Evolutionary conservation across 2,113 vertebrate genomes (phyloP).

Genomic region (Otus sunia): DNA sequence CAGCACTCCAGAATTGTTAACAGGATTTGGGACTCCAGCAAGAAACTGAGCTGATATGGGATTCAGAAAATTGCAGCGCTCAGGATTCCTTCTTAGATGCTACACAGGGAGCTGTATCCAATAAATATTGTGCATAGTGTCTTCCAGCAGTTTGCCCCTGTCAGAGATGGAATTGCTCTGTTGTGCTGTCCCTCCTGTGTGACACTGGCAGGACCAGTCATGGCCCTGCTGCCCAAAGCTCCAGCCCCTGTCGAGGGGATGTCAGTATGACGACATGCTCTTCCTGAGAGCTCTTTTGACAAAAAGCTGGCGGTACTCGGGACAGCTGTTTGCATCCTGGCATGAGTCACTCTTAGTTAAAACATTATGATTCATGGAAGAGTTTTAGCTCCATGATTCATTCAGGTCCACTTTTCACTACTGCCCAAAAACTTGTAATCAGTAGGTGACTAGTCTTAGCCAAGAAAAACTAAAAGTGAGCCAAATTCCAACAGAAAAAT

Average conservation of each 20-base stretch:
- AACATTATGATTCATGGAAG: conserved; percentile 9
- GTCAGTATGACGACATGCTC: fast-evolving
- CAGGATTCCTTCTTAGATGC: background rate
- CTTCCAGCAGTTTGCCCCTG: background rate
- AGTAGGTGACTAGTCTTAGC: background rate
- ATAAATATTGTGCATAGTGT: background rate
- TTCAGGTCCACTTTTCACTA: background rate
- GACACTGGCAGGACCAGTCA: background rate
- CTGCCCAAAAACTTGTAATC: background rate
- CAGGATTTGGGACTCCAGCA: background rate
- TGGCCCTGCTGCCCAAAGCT: background rate
- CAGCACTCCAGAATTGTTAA: background rate
- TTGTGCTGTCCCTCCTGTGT: background rate
- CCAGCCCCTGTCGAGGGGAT: background rate
- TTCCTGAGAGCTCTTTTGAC: background rate
- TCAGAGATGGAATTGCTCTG: background rate
- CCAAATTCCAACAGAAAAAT: background rate
- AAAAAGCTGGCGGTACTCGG: background rate
- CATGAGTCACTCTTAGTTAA: conserved; percentile 47
- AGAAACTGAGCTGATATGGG: background rate
- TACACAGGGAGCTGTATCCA: background rate
- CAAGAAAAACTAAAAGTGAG: background rate
- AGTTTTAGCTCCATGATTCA: conserved; percentile 50
- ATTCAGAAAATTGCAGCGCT: background rate
- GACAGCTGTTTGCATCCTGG: background rate